These are phyloP conservation scores for Brachyistius frenatus DNA, from an alignment of 2,113 vertebrate genomes.

Conservation along the genomic window DNA sequence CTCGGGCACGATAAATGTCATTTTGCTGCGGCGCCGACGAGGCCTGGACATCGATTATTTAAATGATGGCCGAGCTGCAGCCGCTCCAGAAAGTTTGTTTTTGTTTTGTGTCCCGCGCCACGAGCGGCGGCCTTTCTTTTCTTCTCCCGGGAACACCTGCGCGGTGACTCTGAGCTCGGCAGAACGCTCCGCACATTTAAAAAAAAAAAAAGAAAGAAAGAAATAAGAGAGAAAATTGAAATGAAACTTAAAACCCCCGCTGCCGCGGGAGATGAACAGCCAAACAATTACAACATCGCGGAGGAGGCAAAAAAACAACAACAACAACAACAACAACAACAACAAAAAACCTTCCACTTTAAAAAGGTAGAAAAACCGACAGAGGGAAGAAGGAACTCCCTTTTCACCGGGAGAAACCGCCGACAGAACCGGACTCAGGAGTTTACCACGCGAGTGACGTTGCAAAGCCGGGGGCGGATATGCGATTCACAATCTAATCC, in stretches of 20 bases:
- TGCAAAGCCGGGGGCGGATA: too few species aligned
- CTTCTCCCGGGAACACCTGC: constrained; percentile 46
- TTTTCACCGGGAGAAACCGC: too few species aligned
- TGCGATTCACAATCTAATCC: too few species aligned
- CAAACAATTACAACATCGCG: too few species aligned
- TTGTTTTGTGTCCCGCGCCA: constrained; percentile 27
- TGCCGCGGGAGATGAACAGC: constrained; percentile 60
- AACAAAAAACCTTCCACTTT: too few species aligned
- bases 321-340: too few species aligned
- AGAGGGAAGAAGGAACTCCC: too few species aligned
- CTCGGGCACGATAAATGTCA: constrained; percentile 37
- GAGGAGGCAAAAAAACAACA: too few species aligned
- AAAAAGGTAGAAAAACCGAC: too few species aligned
- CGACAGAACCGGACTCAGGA: too few species aligned
- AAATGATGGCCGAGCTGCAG: constrained; percentile 41
- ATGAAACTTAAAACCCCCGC: constrained; percentile 63
- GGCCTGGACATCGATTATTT: constrained; percentile 46
- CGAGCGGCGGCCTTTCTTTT: constrained; percentile 44
- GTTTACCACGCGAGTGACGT: too few species aligned
- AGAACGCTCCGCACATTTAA: constrained; percentile 25
- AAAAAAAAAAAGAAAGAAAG: neutral
- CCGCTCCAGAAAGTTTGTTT: constrained; percentile 13
- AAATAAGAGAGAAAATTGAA: constrained; percentile 55
- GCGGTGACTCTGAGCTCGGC: constrained; percentile 32
- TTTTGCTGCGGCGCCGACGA: constrained; percentile 19